These are phyloP conservation scores for Beroe ovata DNA, from an alignment of 37 sponge, comb jelly and placozoan genomes.

Conservation along the genomic window DNA sequence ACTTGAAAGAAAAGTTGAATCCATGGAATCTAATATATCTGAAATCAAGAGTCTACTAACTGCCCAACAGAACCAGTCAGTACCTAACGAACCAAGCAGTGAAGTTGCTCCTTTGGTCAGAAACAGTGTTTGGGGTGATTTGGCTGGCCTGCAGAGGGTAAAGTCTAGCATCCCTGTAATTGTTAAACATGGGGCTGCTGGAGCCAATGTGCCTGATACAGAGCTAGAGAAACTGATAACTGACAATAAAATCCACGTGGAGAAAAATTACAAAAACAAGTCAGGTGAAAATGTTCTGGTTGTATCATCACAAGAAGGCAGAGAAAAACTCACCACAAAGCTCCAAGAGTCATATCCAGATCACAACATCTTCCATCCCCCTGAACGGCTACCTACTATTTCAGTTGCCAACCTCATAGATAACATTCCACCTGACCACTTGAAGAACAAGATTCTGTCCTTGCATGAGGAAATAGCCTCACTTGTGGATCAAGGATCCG, in stretches of 20 bases:
- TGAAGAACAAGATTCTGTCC: not conserved
- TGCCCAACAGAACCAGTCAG: not conserved
- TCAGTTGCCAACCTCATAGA: not conserved
- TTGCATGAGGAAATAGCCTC: not conserved
- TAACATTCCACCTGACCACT: not conserved
- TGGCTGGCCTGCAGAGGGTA: not conserved
- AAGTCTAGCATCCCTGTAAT: not conserved
- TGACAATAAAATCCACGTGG: not conserved
- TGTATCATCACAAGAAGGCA: not conserved
- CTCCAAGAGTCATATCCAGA: not conserved
- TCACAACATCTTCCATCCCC: not conserved
- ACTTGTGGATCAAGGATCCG: not conserved
- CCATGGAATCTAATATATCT: not conserved
- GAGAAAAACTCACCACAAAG: not conserved
- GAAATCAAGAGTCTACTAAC: not conserved
- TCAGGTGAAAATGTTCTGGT: not conserved
- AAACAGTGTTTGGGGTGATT: not conserved
- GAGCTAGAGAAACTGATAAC: not conserved
- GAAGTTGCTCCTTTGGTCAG: not conserved
- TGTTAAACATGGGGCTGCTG: not conserved
- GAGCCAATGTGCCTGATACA: not conserved
- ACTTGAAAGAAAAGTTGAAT: not conserved
- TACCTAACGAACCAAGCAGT: not conserved
- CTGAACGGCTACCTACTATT: conserved; percentile 6
- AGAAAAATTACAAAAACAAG: not conserved